Base-by-base conservation (phyloP, 2,113 vertebrate species). In the Pithys albifrons region DNA sequence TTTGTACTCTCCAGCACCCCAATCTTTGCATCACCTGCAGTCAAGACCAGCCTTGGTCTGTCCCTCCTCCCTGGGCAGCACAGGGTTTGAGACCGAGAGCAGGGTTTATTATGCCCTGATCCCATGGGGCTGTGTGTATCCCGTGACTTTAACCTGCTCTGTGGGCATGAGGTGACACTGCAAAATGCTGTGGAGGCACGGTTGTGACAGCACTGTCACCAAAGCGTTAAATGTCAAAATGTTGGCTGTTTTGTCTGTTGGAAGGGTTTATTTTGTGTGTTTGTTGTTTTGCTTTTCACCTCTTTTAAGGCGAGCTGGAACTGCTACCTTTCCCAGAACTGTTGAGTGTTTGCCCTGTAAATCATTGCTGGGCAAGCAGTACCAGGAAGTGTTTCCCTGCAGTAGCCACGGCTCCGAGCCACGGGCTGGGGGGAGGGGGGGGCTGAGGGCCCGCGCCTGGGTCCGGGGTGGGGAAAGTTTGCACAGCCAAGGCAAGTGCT, bases 111-210 rank as follows among this genome's bases (percentile, higher is more conserved):
- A 1, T 14, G 8, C 33, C 33, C n/a, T 48, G 24, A 33, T 3
- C 27, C 20, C 25, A 0, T 2, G 4, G 1, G 48, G 29, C 46
- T 72, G 12, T 2, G 18, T 10, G 19, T 7, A 27, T 54, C 46
- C 57, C 5, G 8, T 4, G 6, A 48, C 57, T 93, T 49, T n/a
- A 41, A 62, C 31, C 54, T 51, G 45, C 49, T 71, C 33, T 48
- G 2, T 1, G 22, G 57, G 39, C 12, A 54, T 1, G 1, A 22
- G 24, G 49, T 18, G 23, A 10, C 20, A 15, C 37, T 9, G 0
- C 62, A 1, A 12, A 33, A n/a, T 1, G 43, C 33, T 28, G 25
- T 7, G 12, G 24, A 12, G 23, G 24, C 2, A 0, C 0, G 17
- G 9, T 6, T 59, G 61, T 27, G 46, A 61, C 59, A 71, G 69